Base-by-base conservation (phyloP, 2,113 vertebrate genomes). In the Oryzias melastigma region DNA sequence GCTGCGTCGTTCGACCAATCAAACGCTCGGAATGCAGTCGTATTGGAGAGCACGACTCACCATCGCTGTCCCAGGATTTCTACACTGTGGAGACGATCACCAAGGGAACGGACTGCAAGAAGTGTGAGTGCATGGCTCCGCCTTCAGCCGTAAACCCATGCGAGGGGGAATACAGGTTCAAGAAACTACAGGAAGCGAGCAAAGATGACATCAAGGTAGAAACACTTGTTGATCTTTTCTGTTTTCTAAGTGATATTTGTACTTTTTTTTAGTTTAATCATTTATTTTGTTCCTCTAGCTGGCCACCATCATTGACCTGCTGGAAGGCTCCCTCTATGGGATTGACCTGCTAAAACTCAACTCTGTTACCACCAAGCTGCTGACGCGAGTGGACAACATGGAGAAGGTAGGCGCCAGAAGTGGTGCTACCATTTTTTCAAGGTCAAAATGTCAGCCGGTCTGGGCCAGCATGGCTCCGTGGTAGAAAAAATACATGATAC, bases 21-120 rank as follows among this genome's bases (percentile, higher is more conserved):
- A 93, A 92, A 63, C 92, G 93, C 0, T 91, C 93, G 0, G 93
- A 94, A 71, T 98, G 96, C 85, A 89, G 84, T 15, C 89, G 90
- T 50, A 85, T 94, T 78, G 90, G 85, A 0, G 85, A 91, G 19
- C 89, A 92, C 0, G 18, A 78, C 10, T 14, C 16, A 1, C 20
- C 56, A 14, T 83, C 90, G 13, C 75, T 66, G 3, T 65, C 88
- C 0, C 90, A 92, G 48, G 92, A 95, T 57, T 92, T 91, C 70
- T 98, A 96, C 90, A 94, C 92, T 0, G 95, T 98, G 81, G 96
- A 98, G 81, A 98, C 96, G n/a, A 85, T 97, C 68, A 94, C 94
- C 7, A 93, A 91, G 0, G 96, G 96, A 66, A 87, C 93, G 0
- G 90, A 93, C 85, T 98, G 96, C 87, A 95, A 94, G 74, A 95